These are phyloP conservation scores for Phoebastria nigripes DNA, from an alignment of 2,797 vertebrate species.

Conservation along the genomic window DNA sequence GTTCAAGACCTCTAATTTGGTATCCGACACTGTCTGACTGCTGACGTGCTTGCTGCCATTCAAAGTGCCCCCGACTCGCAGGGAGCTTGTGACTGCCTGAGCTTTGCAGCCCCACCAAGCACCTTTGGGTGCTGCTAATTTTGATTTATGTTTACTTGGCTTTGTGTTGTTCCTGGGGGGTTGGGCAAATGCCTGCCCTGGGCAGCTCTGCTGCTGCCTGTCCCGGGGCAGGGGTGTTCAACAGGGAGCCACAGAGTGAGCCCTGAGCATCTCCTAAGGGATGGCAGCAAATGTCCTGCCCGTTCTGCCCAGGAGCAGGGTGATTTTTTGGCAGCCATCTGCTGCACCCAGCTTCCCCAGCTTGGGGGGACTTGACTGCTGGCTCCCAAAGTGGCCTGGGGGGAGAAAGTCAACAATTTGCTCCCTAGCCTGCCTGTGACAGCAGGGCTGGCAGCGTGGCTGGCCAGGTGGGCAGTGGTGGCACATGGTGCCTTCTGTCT, in stretches of 20 bases:
- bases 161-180: neutral
- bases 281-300: neutral
- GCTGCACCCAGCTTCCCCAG: neutral
- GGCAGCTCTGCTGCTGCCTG: neutral
- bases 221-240: neutral
- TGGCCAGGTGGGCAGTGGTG: neutral
- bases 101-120: neutral
- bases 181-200: neutral
- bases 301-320: neutral
- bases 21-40: neutral
- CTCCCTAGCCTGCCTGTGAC: neutral
- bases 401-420: neutral
- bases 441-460: neutral
- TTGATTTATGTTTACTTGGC: neutral
- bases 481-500: neutral
- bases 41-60: neutral
- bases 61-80: rapidly evolving
- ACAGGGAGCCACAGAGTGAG: neutral
- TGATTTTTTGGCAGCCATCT: neutral
- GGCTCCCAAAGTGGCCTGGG: neutral
- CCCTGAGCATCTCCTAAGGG: neutral
- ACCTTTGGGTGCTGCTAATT: neutral
- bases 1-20: neutral
- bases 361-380: neutral
- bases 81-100: rapidly evolving